Percentiles rank a stretch among this genome's conserved stretches.
Evolutionary conservation across 2,797 vertebrate genomes (phyloP).

Genomic region (Malacoctenus gilli): DNA sequence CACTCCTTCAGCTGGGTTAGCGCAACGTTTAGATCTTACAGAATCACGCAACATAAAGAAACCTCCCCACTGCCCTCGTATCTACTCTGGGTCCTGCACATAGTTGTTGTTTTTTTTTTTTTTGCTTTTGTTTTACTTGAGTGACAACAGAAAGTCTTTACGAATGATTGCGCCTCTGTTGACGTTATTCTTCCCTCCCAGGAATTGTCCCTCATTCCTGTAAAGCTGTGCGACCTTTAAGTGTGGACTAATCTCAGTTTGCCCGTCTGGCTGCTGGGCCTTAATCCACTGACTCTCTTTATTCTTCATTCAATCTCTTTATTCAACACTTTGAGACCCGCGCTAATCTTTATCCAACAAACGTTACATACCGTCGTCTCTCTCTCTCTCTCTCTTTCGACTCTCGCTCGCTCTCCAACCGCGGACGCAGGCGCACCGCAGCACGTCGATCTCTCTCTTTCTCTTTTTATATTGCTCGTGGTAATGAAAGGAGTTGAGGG

Average conservation of each 20-base stretch:
- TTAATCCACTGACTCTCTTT: slow-evolving; percentile 72
- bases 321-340: slow-evolving; percentile 50
- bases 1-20: slow-evolving; percentile 7
- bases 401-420: slow-evolving; percentile 13
- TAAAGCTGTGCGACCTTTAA: slow-evolving; percentile 67
- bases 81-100: too few species aligned
- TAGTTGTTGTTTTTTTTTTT: slow-evolving; percentile 29
- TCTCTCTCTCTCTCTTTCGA: slow-evolving; percentile 23
- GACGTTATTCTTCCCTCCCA: slow-evolving; percentile 16
- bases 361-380: slow-evolving; percentile 34
- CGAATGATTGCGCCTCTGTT: slow-evolving; percentile 13
- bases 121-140: slow-evolving; percentile 4
- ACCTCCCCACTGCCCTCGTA: background rate
- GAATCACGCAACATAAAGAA: slow-evolving; percentile 24
- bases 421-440: slow-evolving; percentile 4
- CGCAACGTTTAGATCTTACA: slow-evolving; percentile 10
- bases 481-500: too few species aligned
- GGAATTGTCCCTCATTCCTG: slow-evolving; percentile 48
- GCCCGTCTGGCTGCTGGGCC: slow-evolving; percentile 52
- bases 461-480: too few species aligned
- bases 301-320: slow-evolving; percentile 66
- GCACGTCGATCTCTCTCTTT: slow-evolving; percentile 24
- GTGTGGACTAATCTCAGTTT: slow-evolving; percentile 63
- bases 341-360: slow-evolving; percentile 59
- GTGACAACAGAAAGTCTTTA: slow-evolving; percentile 1